Base-by-base conservation (phyloP, 2,888 invertebrate species). In the Pristionchus fissidentatus region DNA sequence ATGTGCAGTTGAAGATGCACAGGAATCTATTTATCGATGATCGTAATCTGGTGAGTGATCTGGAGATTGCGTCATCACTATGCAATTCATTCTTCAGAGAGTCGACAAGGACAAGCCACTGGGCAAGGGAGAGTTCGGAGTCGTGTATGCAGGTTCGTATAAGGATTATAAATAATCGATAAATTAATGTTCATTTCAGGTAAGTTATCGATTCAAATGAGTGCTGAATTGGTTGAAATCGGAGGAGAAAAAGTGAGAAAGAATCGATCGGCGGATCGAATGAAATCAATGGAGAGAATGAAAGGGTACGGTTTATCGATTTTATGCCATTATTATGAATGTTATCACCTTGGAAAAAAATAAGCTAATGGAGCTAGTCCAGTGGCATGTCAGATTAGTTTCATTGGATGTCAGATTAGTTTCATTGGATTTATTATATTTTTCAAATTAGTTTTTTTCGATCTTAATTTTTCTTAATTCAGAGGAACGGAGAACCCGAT, bases 71-170 rank as follows among this genome's bases (percentile, higher is more conserved):
- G 43, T 70, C 22, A 70, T 43, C 8, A 26, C 7, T 66, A 19
- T 8, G 0, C 7, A 3, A 8, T n/a, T 26, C 3, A 38, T 70
- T 38, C 2, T 70, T 41, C 77, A 77, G 77, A 77, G 52, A 77
- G 49, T 77, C 32, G 52, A 77, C n/a, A 77, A 77, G 52, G 52
- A 52, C n/a, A 26, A 32, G 1, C 77, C 77, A 19, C 49, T 77
- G 41, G 77, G 77, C 49, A 77, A 77, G 77, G 77, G 77, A 29
- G 77, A 77, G 35, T 77, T 77, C 32, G 77, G 77, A 32, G 49
- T 77, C 32, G 77, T 77, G 3, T 77, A 49, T 35, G 77, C 77
- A 8, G 77, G 77, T 52, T 32, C 38, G 46, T n/a, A 70, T 38
- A n/a, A 4, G 19, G 52, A 52, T 52, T 15, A 5, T 52, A 3